Base-by-base conservation (phyloP, 2,797 vertebrate species). In the Cuniculus paca region DNA sequence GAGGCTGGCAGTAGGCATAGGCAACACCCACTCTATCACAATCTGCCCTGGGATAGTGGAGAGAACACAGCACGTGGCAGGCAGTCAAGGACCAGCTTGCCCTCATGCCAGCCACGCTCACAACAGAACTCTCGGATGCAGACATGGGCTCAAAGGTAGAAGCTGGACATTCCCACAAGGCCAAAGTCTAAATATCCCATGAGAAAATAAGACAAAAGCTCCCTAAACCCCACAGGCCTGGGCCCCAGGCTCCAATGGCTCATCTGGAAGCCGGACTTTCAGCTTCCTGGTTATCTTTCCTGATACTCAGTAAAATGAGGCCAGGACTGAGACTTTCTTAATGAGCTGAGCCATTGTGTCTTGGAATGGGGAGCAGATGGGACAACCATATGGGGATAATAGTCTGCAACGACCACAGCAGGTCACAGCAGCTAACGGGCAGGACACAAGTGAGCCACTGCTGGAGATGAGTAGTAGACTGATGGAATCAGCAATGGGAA, bases 231-330 rank as follows among this genome's bases (percentile, higher is more conserved):
- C 54, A 5, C 11, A 72, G 60, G 54, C 28, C 48, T 52, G 0
- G 31, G 34, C 31, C 68, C 50, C 36, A 20, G 56, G 54, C 48
- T 68, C 31, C 1, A 6, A 26, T 5, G 26, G 36, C 42, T 5
- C 14, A 45, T n/a, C n/a, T n/a, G n/a, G n/a, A n/a, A n/a, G n/a
- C n/a, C n/a, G n/a, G n/a, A n/a, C n/a, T n/a, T n/a, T 22, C 14
- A 16, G 84, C 58, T 70, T 92, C 45, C 24, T 0, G 31, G 28
- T 60, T 88, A 54, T 93, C 95, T 98, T 83, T 84, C 88, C 88
- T 58, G 22, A 70, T 96, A 92, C 75, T 94, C 68, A 81, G 95
- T 92, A 61, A 56, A 77, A 17, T 13, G 10, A 54, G 52, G 56
- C 68, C 31, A 13, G 50, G 75, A 52, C 4, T 7, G 77, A 24